These are phyloP conservation scores for Ephydatia muelleri DNA, from an alignment of 37 sponge, comb jelly and placozoan genomes.

Conservation along the genomic window DNA sequence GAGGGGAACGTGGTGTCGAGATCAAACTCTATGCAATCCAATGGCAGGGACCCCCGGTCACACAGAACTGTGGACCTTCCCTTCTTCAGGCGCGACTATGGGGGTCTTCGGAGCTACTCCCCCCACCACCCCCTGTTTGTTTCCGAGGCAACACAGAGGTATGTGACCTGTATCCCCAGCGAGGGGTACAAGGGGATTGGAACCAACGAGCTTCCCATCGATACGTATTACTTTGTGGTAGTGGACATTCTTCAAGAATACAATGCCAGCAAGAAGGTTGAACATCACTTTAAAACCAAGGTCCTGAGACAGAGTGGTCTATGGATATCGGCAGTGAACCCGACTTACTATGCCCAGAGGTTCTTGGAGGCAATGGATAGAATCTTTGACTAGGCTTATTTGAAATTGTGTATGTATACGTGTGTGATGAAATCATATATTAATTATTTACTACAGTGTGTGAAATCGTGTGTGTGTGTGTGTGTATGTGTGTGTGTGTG, in stretches of 20 bases:
- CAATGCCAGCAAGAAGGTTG: constrained; percentile 71
- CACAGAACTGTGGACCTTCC: constrained; percentile 6
- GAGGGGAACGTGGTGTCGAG: not conserved
- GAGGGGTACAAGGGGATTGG: not conserved
- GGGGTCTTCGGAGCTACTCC: constrained; percentile 62
- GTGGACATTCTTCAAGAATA: constrained; percentile 93
- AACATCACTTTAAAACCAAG: constrained; percentile 73
- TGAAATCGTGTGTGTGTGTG: too few relatives aligned
- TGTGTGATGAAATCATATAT: constrained; percentile 7
- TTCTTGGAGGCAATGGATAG: constrained; percentile 65
- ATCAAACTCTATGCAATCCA: not conserved
- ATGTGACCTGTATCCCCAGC: not conserved
- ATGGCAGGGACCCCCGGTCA: not conserved
- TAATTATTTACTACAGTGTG: too few relatives aligned
- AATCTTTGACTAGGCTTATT: constrained; percentile 25
- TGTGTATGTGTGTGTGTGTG: too few relatives aligned
- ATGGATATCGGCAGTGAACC: constrained; percentile 74
- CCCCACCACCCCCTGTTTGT: constrained; percentile 41
- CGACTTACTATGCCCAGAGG: constrained; percentile 61
- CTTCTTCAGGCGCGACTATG: constrained; percentile 72
- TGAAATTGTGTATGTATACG: not conserved
- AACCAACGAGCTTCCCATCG: constrained; percentile 16
- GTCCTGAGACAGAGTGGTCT: constrained; percentile 48
- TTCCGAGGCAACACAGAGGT: not conserved
- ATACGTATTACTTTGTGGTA: constrained; percentile 83